Percentiles rank a stretch among this genome's conserved stretches.
These are phyloP conservation scores for Orthosia incerta DNA, from an alignment of 2,888 invertebrate genomes.

Conservation along the genomic window DNA sequence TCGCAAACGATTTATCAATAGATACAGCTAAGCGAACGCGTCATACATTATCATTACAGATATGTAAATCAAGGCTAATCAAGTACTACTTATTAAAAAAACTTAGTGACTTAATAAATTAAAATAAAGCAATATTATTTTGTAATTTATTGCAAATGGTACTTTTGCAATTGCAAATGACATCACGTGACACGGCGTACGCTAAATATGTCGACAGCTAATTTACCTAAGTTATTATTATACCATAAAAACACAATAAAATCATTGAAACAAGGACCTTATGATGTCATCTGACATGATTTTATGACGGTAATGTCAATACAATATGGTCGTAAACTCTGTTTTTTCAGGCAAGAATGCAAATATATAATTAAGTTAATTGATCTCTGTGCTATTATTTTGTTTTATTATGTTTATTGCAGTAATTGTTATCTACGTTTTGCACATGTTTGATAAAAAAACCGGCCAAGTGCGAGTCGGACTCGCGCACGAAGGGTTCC, in stretches of 20 bases:
- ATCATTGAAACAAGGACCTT: conserved; percentile 69
- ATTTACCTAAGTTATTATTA: too few species aligned
- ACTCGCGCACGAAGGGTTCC: too few species aligned
- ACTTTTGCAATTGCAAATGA: conserved; percentile 42
- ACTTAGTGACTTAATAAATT: conserved; percentile 25
- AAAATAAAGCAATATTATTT: conserved; percentile 41
- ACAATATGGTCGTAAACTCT: conserved; percentile 37
- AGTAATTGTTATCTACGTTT: conserved; percentile 20
- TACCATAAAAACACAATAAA: conserved; percentile 76
- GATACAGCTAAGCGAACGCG: neutral
- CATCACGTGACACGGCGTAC: conserved; percentile 27
- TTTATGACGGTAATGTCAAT: conserved; percentile 41
- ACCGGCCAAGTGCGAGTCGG: too few species aligned
- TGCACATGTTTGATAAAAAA: neutral
- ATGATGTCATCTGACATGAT: conserved; percentile 63
- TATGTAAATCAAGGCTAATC: conserved; percentile 46
- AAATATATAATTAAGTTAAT: conserved; percentile 51
- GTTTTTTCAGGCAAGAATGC: conserved; percentile 42
- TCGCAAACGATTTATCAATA: conserved; percentile 23
- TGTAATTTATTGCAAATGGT: conserved; percentile 30
- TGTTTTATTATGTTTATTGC: conserved; percentile 31
- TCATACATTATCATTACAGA: conserved; percentile 28
- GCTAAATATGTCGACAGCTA: conserved; percentile 38
- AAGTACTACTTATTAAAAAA: conserved; percentile 28
- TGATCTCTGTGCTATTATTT: conserved; percentile 32